These are phyloP conservation scores for Brachionus koreanus DNA, from an alignment of 1,140 invertebrate genomes.

Conservation along the genomic window DNA sequence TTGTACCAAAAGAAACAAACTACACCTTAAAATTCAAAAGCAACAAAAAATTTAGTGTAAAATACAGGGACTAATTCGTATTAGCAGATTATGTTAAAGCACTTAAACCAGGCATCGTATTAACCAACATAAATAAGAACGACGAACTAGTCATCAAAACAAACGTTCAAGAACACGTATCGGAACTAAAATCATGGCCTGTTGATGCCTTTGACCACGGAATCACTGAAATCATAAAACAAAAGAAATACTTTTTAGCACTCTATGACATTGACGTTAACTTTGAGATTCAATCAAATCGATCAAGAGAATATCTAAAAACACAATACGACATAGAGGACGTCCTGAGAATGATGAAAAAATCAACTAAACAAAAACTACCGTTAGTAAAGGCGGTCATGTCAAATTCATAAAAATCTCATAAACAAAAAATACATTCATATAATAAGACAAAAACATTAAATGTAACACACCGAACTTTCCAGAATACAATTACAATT, in stretches of 20 bases:
- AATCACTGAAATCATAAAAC: neutral
- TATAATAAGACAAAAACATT: no score
- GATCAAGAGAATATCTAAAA: neutral
- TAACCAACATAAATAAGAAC: neutral
- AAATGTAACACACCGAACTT: no score
- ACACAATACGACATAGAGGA: no score
- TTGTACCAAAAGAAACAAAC: neutral
- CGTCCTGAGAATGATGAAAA: no score
- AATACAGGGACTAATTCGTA: neutral
- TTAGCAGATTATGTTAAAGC: neutral
- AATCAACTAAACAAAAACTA: no score
- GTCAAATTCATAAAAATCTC: no score
- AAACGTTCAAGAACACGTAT: neutral
- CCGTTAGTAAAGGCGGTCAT: no score
- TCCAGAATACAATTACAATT: no score
- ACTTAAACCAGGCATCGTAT: neutral
- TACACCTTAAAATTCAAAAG: neutral
- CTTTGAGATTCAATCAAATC: neutral
- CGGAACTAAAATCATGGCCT: neutral
- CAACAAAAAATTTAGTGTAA: neutral
- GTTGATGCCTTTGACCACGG: neutral
- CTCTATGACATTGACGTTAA: neutral
- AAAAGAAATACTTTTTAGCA: neutral
- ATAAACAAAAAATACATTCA: no score
- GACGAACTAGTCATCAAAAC: neutral